These are phyloP conservation scores for Notolepis coatsorum DNA, from an alignment of 2,797 vertebrate species.

Conservation along the genomic window DNA sequence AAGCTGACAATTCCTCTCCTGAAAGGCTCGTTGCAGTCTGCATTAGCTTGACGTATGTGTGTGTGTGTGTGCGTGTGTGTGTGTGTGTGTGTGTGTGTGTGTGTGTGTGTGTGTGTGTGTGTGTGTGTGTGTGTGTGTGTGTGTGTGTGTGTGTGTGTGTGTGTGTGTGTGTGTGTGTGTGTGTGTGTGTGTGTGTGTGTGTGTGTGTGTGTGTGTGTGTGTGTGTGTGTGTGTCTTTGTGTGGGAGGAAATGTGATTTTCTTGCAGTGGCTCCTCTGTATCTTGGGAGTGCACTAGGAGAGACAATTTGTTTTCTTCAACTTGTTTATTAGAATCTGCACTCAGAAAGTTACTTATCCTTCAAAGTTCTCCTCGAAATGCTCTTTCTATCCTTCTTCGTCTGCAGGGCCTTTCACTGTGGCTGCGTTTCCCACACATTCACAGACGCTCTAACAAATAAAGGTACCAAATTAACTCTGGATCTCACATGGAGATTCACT, in stretches of 20 bases:
- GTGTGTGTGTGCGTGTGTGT: constrained; percentile 9
- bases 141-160: neutral
- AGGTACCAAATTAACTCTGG: too few relatives aligned
- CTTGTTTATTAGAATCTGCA: constrained; percentile 58
- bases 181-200: neutral
- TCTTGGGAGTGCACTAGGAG: constrained; percentile 26
- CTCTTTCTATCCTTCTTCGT: too few relatives aligned
- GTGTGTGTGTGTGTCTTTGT: neutral
- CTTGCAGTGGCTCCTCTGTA: constrained; percentile 38
- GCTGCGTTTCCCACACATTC: too few relatives aligned
- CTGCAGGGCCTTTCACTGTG: neutral
- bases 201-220: neutral
- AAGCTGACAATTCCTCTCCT: constrained; percentile 68
- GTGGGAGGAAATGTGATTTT: constrained; percentile 60
- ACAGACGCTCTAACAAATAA: too few relatives aligned
- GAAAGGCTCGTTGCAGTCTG: constrained; percentile 62
- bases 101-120: constrained; percentile 1
- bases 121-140: neutral
- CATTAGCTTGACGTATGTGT: constrained; percentile 59
- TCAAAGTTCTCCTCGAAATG: neutral
- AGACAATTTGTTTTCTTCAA: constrained; percentile 51
- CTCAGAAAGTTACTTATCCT: neutral
- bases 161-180: neutral
- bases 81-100: constrained; percentile 34
- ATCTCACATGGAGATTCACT: too few relatives aligned